Evolutionary conservation across 2,113 vertebrate species (phyloP).

Genomic region (Silurus glanis): DNA sequence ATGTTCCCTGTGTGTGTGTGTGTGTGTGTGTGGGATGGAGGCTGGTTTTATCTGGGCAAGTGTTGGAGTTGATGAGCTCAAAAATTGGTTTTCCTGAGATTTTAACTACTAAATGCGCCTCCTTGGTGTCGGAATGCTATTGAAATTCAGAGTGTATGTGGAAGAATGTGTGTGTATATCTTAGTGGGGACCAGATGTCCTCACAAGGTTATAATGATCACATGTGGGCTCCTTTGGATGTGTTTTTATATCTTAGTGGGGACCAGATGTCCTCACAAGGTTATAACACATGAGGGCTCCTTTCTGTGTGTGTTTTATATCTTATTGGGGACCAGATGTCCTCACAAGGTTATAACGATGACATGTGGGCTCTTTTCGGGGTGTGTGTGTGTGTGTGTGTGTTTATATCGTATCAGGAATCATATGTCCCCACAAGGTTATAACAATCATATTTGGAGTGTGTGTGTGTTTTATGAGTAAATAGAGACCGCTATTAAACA

Average conservation of each 20-base stretch:
- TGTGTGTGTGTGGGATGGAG: neutral
- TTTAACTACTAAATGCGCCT: neutral
- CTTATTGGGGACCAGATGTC: too few species aligned
- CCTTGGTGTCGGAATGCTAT: neutral
- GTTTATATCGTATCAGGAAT: neutral
- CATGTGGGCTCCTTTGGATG: too few species aligned
- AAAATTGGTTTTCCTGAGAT: constrained; percentile 10
- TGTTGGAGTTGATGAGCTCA: neutral
- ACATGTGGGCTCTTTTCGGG: too few species aligned
- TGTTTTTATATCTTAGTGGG: neutral
- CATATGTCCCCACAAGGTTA: neutral
- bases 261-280: neutral
- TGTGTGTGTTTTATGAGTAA: neutral
- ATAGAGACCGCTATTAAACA: constrained; percentile 4
- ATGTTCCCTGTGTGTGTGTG: neutral
- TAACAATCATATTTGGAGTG: neutral
- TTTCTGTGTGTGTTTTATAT: too few species aligned
- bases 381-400: too few species aligned
- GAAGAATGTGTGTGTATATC: neutral
- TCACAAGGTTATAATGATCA: too few species aligned
- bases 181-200: too few species aligned
- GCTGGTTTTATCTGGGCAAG: neutral
- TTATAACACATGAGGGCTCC: neutral
- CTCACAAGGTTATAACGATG: too few species aligned
- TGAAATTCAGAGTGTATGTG: neutral